Evolutionary conservation across 2,888 invertebrate genomes (phyloP), one percentile per base, ranked within the genome.

Genomic region (Auanema sp.): DNA sequence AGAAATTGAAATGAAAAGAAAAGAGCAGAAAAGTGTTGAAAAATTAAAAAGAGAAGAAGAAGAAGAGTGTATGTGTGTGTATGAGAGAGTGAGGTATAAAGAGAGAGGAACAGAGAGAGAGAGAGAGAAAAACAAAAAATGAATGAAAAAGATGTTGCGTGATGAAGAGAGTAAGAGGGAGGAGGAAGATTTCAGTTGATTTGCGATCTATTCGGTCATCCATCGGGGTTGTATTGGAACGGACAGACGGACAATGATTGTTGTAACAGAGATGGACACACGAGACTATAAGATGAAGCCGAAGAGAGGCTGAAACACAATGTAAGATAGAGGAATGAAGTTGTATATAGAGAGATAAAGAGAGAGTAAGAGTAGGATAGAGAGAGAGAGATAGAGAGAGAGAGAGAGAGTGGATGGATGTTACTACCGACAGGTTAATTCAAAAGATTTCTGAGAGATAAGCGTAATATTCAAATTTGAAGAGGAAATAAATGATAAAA

Each of bases 291-390:
- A 33, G 33, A 33, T 33, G 33, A 33, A 33, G 33, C 33, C 33
- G 33, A 33, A 33, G 33, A 33, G 33, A 33, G 33, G 33, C 33
- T 33, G 8, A 33, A 33, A 33, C 33, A 33, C 33, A 33, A 33
- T 33, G 33, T 33, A 8, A 33, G 33, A 33, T n/a, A n/a, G n/a
- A n/a, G n/a, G n/a, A n/a, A 33, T 21, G 24, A 33, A 12, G 50
- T 51, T 42, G 21, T 50, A 50, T 11, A 47, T 52, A 1, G 42
- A 18, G 33, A 54, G 54, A 21, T 18, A 12, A n/a, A 44, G 33
- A n/a, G 54, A 55, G 18, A 49, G 33, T 47, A 42, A 21, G 24
- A n/a, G 24, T 52, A 60, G 53, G 23, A 41, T 33, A 60, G 42
- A 49, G 50, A 60, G 23, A 54, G 54, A 18, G 49, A 43, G 18